Percentiles rank a stretch among this genome's conserved stretches.
Evolutionary conservation across 2,113 vertebrate species (phyloP).

Genomic region (Ailurus styani): DNA sequence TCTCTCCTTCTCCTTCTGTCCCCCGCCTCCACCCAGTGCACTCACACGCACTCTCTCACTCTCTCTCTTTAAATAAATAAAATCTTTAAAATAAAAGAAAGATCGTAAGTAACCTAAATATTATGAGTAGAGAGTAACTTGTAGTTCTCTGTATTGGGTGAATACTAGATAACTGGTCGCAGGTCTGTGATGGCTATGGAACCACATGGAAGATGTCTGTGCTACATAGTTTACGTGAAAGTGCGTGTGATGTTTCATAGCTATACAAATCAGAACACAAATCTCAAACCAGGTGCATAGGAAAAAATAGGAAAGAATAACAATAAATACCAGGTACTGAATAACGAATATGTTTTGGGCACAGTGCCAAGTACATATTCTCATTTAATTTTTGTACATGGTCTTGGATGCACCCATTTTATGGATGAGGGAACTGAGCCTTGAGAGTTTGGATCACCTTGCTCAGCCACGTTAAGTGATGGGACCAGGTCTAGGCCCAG

Average conservation of each 20-base stretch:
- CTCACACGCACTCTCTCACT: too few species aligned
- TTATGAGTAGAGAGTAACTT: background rate
- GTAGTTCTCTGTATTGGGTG: background rate
- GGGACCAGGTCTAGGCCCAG: background rate
- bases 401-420: background rate
- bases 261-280: background rate
- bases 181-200: background rate
- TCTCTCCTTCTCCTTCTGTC: background rate
- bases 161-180: background rate
- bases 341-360: background rate
- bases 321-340: background rate
- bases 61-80: background rate
- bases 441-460: background rate
- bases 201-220: background rate
- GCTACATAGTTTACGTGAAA: background rate
- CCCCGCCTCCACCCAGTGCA: background rate
- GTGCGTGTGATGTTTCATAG: background rate
- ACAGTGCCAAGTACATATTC: background rate
- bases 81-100: background rate
- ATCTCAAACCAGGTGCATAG: background rate
- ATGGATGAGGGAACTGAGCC: background rate
- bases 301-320: background rate
- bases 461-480: background rate
- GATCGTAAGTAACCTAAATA: background rate
- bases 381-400: background rate